A percentile compares a stretch with the other conserved stretches of the same genome.
These are phyloP conservation scores for Grammomys surdaster DNA, from an alignment of 2,113 vertebrate genomes.

Conservation along the genomic window DNA sequence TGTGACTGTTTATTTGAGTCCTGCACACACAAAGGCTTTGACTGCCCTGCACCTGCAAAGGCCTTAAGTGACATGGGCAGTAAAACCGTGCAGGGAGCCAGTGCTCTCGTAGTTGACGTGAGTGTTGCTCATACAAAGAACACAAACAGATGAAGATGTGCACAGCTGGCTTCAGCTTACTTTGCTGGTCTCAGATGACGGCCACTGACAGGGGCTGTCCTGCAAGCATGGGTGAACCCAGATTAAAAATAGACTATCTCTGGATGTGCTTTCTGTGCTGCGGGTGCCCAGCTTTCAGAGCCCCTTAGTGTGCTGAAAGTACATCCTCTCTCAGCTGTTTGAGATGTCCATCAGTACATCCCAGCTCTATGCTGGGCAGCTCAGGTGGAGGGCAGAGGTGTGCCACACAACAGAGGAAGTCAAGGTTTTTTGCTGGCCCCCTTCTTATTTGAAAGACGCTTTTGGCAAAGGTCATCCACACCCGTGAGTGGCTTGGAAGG, in stretches of 20 bases:
- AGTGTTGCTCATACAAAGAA: background rate
- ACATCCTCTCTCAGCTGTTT: background rate
- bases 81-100: background rate
- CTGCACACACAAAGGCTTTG: background rate
- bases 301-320: background rate
- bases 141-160: background rate
- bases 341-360: background rate
- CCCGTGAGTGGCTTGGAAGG: background rate
- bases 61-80: background rate
- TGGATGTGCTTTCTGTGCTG: background rate
- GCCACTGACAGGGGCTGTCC: background rate
- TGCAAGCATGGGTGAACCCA: background rate
- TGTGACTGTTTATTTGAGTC: background rate
- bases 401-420: background rate
- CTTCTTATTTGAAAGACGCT: conserved; percentile 27
- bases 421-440: background rate
- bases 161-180: background rate
- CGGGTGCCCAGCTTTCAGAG: background rate
- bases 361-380: background rate
- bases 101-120: background rate
- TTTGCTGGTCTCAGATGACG: background rate
- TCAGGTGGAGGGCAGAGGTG: background rate
- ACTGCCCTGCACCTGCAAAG: background rate
- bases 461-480: background rate
- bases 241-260: background rate